These are phyloP conservation scores for Grallaria varia DNA, from an alignment of 2,113 vertebrate species.

Conservation along the genomic window DNA sequence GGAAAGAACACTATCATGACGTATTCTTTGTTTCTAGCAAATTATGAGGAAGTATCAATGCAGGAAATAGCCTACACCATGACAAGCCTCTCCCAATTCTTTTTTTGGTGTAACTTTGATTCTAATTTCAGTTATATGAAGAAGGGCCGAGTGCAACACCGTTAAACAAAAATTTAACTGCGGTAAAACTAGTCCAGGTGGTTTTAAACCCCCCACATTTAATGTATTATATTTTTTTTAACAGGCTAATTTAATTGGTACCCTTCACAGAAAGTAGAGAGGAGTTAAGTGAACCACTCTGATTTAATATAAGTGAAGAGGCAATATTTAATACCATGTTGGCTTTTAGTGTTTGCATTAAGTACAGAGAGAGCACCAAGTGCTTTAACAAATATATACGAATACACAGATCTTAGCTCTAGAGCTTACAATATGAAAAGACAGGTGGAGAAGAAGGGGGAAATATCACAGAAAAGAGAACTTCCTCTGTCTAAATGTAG, in stretches of 20 bases:
- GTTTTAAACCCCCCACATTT: background rate
- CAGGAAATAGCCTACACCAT: background rate
- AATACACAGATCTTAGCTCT: background rate
- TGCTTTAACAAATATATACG: background rate
- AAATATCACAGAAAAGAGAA: background rate
- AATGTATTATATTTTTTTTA: background rate
- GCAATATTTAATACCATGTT: background rate
- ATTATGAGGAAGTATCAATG: background rate
- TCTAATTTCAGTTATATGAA: background rate
- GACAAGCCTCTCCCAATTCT: background rate
- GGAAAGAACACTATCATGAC: background rate
- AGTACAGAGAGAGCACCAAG: background rate
- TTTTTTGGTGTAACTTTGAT: background rate
- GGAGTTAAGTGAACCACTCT: background rate
- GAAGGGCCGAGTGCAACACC: background rate
- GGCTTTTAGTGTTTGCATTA: conserved; percentile 24
- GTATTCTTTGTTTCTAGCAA: background rate
- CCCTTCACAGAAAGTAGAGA: background rate
- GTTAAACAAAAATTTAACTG: background rate
- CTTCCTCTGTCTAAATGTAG: background rate
- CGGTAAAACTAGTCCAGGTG: background rate
- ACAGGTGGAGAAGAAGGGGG: background rate
- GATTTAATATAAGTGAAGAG: background rate
- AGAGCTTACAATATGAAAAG: background rate
- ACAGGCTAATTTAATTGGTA: background rate